These are phyloP conservation scores for Nasonia longicornis DNA, from an alignment of 1,140 invertebrate genomes.

Conservation along the genomic window DNA sequence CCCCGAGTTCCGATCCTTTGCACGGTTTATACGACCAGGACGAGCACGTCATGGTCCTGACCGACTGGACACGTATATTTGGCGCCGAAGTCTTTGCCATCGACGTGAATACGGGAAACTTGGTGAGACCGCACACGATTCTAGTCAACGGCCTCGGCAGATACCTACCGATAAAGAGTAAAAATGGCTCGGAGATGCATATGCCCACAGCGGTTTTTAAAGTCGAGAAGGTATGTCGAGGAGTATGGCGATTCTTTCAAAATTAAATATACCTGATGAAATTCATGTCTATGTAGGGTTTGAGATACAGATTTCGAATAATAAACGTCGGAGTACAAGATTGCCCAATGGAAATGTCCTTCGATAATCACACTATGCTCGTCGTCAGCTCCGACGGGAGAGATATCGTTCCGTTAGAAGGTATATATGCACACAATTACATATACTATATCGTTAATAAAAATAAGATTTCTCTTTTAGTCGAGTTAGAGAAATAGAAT, in stretches of 20 bases:
- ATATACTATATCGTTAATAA: no score
- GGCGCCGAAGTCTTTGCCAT: slow-evolving; percentile 77
- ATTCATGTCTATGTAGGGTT: neutral
- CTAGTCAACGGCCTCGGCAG: slow-evolving; percentile 82
- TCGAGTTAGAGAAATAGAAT: neutral
- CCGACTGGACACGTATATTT: slow-evolving; percentile 83
- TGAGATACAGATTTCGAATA: slow-evolving; percentile 76
- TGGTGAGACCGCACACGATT: slow-evolving; percentile 82
- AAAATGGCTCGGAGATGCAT: slow-evolving; percentile 61
- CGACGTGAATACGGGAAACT: slow-evolving; percentile 80
- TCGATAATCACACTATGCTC: slow-evolving; percentile 85
- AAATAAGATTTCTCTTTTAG: neutral
- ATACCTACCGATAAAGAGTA: slow-evolving; percentile 62
- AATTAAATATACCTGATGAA: neutral
- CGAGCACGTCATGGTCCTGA: slow-evolving; percentile 79
- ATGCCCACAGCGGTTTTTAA: slow-evolving; percentile 72
- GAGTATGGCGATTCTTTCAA: neutral
- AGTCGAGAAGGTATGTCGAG: slow-evolving; percentile 70
- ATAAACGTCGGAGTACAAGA: slow-evolving; percentile 90
- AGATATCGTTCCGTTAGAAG: slow-evolving; percentile 80
- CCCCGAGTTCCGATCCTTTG: slow-evolving; percentile 72
- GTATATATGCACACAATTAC: slow-evolving; percentile 62
- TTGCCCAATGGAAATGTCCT: slow-evolving; percentile 86
- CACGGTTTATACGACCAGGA: slow-evolving; percentile 74
- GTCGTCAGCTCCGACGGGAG: slow-evolving; percentile 85